phyloP scores from a whole-genome alignment of 2,113 vertebrate species.

The Lutjanus erythropterus region DNA sequence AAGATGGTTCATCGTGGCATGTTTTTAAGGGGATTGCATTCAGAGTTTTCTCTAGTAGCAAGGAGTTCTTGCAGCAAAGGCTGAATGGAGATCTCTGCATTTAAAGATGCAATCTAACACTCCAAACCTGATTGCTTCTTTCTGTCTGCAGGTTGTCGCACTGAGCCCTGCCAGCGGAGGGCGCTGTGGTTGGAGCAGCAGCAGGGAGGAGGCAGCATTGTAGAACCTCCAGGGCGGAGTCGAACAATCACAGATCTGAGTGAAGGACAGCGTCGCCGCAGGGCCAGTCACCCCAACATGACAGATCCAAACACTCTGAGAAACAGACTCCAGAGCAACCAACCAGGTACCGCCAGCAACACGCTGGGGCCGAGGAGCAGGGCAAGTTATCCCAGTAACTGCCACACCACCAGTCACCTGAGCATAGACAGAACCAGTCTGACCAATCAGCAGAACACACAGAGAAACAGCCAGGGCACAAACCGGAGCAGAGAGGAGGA shows the following conservation, averaged over 20 bases:
- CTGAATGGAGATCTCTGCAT: not conserved
- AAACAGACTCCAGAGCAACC: conserved; percentile 29
- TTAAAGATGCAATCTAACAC: not conserved
- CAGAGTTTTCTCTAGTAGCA: not conserved
- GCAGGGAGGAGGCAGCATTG: conserved; percentile 39
- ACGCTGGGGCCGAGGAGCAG: conserved; percentile 58
- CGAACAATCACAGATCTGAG: conserved; percentile 70
- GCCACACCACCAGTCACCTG: conserved; percentile 47
- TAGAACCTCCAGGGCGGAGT: conserved; percentile 67
- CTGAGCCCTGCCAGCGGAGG: conserved; percentile 81
- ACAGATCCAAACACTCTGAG: not conserved
- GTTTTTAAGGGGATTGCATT: not conserved
- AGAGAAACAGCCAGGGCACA: conserved; percentile 35
- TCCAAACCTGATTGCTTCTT: not conserved
- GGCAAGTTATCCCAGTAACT: conserved; percentile 73
- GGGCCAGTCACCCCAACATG: conserved; percentile 78
- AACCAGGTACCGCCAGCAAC: conserved; percentile 14
- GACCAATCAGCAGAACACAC: conserved; percentile 45
- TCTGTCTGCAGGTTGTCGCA: conserved; percentile 72
- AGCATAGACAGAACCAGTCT: conserved; percentile 58
- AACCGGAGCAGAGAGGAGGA: conserved; percentile 65
- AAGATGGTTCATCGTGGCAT: not conserved
- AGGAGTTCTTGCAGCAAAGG: not conserved
- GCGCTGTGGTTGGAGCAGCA: conserved; percentile 77
- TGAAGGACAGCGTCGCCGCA: conserved; percentile 57